Evolutionary conservation across 2,888 invertebrate species (phyloP), one percentile per base, ranked within the genome.

Genomic region (Andrena chrysosceles): DNA sequence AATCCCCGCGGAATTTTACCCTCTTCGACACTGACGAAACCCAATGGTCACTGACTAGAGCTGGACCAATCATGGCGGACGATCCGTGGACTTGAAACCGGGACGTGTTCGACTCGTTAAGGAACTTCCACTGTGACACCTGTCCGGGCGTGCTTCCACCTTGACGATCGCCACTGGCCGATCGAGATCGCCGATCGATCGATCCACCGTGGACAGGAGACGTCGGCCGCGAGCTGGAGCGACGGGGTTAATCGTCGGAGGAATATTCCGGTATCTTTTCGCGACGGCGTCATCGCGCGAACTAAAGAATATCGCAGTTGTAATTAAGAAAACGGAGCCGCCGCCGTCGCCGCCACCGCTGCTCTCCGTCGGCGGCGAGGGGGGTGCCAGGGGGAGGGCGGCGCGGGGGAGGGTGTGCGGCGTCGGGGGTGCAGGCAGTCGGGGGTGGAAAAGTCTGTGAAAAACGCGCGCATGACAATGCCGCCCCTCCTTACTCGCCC

Each of bases 391-490:
- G 76, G 77, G 64, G 66, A 23, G 56, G 81, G 77, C 77, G 85
- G 71, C 77, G 78, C 84, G 84, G 85, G 86, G 85, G 85, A 73
- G 86, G 77, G 84, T 83, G 77, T 71, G 72, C 66, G 29, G 48
- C 69, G 64, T 83, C 93, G 94, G 93, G 94, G 93, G 93, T 91
- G 72, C 59, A 42, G 63, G 67, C 66, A 78, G 91, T 90, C 89
- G 89, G 91, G 93, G 93, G 91, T 93, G 93, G 92, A 92, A 93
- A 92, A 93, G 92, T 92, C 91, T 90, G 81, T 91, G 92, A 93
- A 93, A 93, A 93, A 93, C 92, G 92, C 92, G 94, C 94, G 94
- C 94, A 94, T 93, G 94, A 94, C 94, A 94, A 94, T 94, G 93
- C 88, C 87, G 86, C 88, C 88, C 87, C 85, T 86, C 86, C 85